These are phyloP conservation scores for Platyscapa corneri DNA, from an alignment of 1,140 invertebrate genomes.

Conservation along the genomic window DNA sequence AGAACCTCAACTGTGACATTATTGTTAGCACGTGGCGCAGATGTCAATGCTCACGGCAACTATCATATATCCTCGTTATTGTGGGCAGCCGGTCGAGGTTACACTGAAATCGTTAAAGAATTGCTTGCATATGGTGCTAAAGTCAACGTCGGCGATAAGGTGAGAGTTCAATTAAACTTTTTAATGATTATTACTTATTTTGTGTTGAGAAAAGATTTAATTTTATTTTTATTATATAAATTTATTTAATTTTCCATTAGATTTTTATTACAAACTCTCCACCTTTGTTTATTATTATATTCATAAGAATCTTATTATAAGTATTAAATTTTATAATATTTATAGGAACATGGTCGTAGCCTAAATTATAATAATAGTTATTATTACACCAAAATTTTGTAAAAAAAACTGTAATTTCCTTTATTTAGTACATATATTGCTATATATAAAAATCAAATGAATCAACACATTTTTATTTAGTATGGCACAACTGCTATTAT, in stretches of 20 bases:
- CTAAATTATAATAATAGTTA: too few species aligned
- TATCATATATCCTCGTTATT: constrained; percentile 95
- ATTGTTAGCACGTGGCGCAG: constrained; percentile 91
- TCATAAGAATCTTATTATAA: too few species aligned
- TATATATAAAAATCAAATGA: too few species aligned
- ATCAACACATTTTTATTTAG: constrained; percentile 68
- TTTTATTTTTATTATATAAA: background rate
- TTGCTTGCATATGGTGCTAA: constrained; percentile 91
- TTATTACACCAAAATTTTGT: too few species aligned
- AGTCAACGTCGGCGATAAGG: constrained; percentile 93
- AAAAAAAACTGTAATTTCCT: too few species aligned
- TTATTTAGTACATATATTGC: too few species aligned
- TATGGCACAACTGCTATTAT: constrained; percentile 97
- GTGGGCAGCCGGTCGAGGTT: constrained; percentile 95
- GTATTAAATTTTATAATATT: too few species aligned
- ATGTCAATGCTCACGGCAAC: constrained; percentile 96
- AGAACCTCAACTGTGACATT: constrained; percentile 85
- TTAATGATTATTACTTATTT: background rate
- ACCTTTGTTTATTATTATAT: too few species aligned
- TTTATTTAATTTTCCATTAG: too few species aligned
- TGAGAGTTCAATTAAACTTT: constrained; percentile 58
- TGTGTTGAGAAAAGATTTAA: background rate
- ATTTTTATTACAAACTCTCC: too few species aligned
- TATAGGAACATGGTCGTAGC: background rate
- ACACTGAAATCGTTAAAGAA: constrained; percentile 87